Percentiles rank a stretch among this genome's conserved stretches.
Evolutionary conservation across 2,888 invertebrate species (phyloP).

Genomic region (Thysanoteuthis rhombus): DNA sequence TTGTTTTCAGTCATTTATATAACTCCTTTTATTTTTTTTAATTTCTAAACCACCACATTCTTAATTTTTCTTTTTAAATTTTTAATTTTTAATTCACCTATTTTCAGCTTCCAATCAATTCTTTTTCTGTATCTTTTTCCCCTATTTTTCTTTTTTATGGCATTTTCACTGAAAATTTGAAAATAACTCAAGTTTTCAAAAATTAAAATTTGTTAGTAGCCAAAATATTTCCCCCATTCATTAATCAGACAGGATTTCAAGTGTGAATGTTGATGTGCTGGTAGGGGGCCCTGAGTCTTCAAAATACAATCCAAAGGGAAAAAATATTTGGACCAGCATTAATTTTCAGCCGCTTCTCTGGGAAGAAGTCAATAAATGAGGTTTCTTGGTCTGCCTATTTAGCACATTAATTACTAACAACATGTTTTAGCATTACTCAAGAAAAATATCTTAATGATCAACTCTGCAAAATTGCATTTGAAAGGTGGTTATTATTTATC

Average conservation of each 20-base stretch:
- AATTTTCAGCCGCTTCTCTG: background rate
- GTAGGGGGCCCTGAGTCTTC: background rate
- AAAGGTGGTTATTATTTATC: background rate
- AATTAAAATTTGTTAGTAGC: background rate
- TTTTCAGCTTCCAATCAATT: background rate
- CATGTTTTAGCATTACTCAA: background rate
- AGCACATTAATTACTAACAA: background rate
- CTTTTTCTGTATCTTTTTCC: background rate
- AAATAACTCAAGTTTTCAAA: background rate
- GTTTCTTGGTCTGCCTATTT: background rate
- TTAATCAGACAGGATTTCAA: background rate
- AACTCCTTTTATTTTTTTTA: background rate
- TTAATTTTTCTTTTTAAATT: background rate
- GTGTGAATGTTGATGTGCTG: background rate
- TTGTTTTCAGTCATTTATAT: background rate
- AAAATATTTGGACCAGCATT: background rate
- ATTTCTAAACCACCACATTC: background rate
- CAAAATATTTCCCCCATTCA: background rate
- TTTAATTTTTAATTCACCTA: background rate
- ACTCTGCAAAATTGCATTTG: background rate
- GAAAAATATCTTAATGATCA: background rate
- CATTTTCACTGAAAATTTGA: background rate
- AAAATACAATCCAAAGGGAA: background rate
- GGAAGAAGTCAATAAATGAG: background rate
- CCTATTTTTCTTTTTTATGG: background rate